Conservation (phyloP, 2,113 vertebrate species). For the Macroglossus sobrinus region DNA sequence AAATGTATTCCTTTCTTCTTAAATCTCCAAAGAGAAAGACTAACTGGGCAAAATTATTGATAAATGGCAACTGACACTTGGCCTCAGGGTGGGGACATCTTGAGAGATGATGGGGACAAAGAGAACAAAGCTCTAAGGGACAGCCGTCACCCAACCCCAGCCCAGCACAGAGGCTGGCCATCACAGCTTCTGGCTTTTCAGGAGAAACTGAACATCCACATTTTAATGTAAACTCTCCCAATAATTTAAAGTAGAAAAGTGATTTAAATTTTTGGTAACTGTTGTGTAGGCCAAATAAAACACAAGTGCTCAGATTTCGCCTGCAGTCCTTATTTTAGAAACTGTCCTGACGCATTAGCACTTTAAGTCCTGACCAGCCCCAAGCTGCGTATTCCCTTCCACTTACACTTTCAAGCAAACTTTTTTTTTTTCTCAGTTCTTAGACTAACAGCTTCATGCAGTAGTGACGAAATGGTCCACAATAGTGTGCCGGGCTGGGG, state of each 20-base stretch:
- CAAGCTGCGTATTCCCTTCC: background rate
- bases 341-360: background rate
- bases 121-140: background rate
- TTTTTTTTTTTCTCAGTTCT: slow-evolving; percentile 8
- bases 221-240: slow-evolving; percentile 8
- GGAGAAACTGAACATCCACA: background rate
- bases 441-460: background rate
- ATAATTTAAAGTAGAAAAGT: background rate
- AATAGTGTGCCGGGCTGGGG: background rate
- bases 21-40: background rate
- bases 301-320: background rate
- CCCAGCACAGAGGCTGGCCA: background rate
- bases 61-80: background rate
- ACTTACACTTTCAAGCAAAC: background rate
- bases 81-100: background rate
- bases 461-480: background rate
- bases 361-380: background rate
- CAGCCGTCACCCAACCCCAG: no score
- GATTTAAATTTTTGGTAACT: slow-evolving; percentile 2
- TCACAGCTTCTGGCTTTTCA: background rate
- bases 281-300: background rate
- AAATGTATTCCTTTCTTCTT: background rate
- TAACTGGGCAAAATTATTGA: background rate
- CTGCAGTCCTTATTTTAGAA: background rate
- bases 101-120: background rate